Evolutionary conservation across 2,888 invertebrate genomes (phyloP).

Genomic region (Macaria notata): DNA sequence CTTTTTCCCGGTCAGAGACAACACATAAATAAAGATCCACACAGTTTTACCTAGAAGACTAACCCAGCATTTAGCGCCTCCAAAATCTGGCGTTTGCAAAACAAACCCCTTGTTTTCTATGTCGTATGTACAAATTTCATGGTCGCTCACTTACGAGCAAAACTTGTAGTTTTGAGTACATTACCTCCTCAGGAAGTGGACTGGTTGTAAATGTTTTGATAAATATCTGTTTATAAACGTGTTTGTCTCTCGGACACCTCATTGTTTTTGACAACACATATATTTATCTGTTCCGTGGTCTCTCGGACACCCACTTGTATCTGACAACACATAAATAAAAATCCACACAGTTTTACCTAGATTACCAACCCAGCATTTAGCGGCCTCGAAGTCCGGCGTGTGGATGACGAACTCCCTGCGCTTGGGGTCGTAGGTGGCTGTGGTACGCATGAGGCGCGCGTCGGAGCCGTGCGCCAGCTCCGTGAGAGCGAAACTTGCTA

Average conservation of each 20-base stretch:
- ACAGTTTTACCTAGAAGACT: slow-evolving; percentile 90
- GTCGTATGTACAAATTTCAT: slow-evolving; percentile 84
- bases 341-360: slow-evolving; percentile 83
- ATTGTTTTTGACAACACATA: no score
- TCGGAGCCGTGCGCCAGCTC: slow-evolving; percentile 98
- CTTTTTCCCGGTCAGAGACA: slow-evolving; percentile 7
- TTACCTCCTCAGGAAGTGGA: no score
- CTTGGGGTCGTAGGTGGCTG: slow-evolving; percentile 91
- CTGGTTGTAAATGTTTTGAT: no score
- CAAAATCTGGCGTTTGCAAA: slow-evolving; percentile 95
- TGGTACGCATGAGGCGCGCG: slow-evolving; percentile 94
- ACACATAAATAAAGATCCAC: slow-evolving; percentile 47
- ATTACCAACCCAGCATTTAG: slow-evolving; percentile 98
- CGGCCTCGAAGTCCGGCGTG: slow-evolving; percentile 96
- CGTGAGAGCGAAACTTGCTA: slow-evolving; percentile 94
- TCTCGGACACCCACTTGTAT: neutral
- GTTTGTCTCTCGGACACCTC: no score
- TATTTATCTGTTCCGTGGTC: no score
- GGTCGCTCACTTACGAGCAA: no score
- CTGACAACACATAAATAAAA: slow-evolving; percentile 39
- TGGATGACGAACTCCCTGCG: slow-evolving; percentile 92
- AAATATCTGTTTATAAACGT: no score
- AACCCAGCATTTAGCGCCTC: slow-evolving; percentile 97
- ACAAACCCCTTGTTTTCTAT: slow-evolving; percentile 89
- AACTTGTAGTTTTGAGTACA: no score